phyloP scores from a whole-genome alignment of 2,888 invertebrate genomes.

The Drosophila neoperkinsi region DNA sequence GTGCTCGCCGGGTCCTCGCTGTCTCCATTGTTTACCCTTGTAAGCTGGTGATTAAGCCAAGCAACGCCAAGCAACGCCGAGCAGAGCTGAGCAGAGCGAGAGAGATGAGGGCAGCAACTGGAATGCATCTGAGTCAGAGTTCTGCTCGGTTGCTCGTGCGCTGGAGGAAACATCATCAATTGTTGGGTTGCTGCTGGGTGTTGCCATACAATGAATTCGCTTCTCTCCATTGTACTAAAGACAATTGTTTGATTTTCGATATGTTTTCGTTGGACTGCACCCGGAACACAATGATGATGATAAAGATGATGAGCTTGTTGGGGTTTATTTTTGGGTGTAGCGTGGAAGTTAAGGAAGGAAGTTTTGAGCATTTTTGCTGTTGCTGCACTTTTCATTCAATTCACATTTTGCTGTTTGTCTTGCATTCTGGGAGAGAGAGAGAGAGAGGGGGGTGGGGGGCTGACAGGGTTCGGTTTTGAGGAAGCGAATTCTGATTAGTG shows the following conservation, averaged over 20 bases:
- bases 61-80: conserved; percentile 40
- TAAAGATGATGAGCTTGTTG: neutral
- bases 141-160: neutral
- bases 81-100: neutral
- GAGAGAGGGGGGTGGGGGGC: neutral
- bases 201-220: conserved; percentile 58
- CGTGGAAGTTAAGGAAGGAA: neutral
- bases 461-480: conserved; percentile 1
- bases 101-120: neutral
- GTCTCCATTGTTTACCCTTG: conserved; percentile 72
- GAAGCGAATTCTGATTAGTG: conserved; percentile 64
- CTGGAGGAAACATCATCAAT: conserved; percentile 63
- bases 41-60: conserved; percentile 80
- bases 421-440: conserved; percentile 20
- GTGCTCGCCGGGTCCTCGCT: conserved; percentile 1
- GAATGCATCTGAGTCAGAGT: neutral
- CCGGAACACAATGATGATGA: conserved; percentile 22
- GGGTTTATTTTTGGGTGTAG: neutral
- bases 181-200: conserved; percentile 37
- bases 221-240: conserved; percentile 69
- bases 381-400: conserved; percentile 67
- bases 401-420: conserved; percentile 55
- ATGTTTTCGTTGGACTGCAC: conserved; percentile 56
- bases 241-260: conserved; percentile 80
- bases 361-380: conserved; percentile 54